Conservation (phyloP, 2,797 vertebrate genomes). For the Podarcis lilfordi region DNA sequence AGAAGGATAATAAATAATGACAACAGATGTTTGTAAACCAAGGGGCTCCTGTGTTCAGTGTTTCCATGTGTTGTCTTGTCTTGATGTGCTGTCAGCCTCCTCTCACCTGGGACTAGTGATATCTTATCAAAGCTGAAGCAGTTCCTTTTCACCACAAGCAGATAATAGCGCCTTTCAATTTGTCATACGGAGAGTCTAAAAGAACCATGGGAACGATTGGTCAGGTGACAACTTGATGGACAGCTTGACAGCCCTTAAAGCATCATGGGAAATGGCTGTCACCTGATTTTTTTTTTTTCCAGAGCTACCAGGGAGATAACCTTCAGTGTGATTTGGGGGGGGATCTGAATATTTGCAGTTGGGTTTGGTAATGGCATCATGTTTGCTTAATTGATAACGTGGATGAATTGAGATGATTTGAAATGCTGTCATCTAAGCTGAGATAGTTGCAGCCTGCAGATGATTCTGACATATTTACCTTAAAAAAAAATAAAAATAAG, state of each 20-base stretch:
- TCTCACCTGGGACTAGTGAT: conserved; percentile 99
- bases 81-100: conserved; percentile 90
- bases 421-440: conserved; percentile 67
- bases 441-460: conserved; percentile 65
- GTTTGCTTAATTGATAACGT: conserved; percentile 72
- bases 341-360: conserved; percentile 85
- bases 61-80: conserved; percentile 89
- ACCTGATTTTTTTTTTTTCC: conserved; percentile 88
- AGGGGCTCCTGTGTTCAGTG: conserved; percentile 74
- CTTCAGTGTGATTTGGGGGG: conserved; percentile 91
- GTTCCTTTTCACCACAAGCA: conserved; percentile 87
- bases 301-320: conserved; percentile 93
- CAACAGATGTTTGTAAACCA: conserved; percentile 85
- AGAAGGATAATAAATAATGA: conserved; percentile 80
- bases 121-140: conserved; percentile 99
- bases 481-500: neutral
- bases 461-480: conserved; percentile 62
- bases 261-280: conserved; percentile 98
- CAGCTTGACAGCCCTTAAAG: conserved; percentile 94
- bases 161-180: conserved; percentile 91
- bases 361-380: conserved; percentile 70
- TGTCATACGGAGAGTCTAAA: conserved; percentile 84
- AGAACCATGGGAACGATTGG: conserved; percentile 92
- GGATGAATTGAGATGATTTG: conserved; percentile 71
- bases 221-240: conserved; percentile 95